Percentiles rank a stretch among this genome's conserved stretches.
These are phyloP conservation scores for Allobates femoralis DNA, from an alignment of 2,797 vertebrate genomes.

Conservation along the genomic window DNA sequence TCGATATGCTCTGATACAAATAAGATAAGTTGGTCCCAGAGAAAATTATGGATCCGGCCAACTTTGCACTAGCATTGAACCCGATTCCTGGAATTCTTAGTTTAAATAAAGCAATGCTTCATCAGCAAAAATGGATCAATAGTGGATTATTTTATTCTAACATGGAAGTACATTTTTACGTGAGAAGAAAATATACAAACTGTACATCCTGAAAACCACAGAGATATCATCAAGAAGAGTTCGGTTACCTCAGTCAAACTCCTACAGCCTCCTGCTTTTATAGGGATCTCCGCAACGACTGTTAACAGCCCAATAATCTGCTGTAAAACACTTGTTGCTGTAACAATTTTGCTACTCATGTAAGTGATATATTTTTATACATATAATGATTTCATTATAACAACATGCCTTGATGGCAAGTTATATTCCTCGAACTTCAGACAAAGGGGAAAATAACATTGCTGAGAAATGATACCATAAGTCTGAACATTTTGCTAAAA, in stretches of 20 bases:
- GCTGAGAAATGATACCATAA: background rate
- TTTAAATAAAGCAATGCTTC: background rate
- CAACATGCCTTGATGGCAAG: background rate
- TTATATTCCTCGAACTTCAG: background rate
- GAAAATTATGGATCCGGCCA: too few relatives aligned
- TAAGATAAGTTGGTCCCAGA: too few relatives aligned
- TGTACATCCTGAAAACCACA: background rate
- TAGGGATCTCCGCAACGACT: background rate
- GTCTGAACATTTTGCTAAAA: background rate
- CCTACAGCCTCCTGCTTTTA: background rate
- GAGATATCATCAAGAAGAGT: constrained; percentile 10
- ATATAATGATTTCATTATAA: constrained; percentile 10
- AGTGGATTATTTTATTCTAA: background rate
- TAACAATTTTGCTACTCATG: background rate
- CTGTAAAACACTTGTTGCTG: background rate
- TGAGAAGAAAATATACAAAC: background rate
- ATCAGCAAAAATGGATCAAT: background rate
- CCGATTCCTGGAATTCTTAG: background rate
- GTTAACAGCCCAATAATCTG: constrained; percentile 2
- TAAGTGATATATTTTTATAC: constrained; percentile 16
- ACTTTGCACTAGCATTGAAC: background rate
- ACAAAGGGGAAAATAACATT: background rate
- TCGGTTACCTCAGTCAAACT: background rate
- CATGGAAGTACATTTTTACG: background rate
- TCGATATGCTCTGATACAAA: too few relatives aligned